phyloP scores from a whole-genome alignment of 2,113 vertebrate genomes.

The Eclectus roratus region DNA sequence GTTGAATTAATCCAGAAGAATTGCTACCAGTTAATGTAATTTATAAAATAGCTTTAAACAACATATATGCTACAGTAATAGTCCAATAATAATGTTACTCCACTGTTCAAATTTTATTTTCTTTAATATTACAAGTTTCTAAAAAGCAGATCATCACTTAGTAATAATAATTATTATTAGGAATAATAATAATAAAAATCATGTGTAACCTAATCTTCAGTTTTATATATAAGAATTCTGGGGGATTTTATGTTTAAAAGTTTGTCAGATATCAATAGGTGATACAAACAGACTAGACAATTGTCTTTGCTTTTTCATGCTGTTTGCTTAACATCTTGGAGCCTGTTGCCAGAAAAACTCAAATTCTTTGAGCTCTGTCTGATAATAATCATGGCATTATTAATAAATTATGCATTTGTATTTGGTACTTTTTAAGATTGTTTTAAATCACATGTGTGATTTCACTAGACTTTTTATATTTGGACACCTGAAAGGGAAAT shows the following conservation, averaged over 20 bases:
- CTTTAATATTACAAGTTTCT: not conserved
- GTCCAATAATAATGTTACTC: not conserved
- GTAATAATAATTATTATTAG: not conserved
- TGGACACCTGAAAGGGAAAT: not conserved
- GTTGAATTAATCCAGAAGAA: not conserved
- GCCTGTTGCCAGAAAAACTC: not conserved
- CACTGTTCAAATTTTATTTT: not conserved
- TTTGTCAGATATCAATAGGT: not conserved
- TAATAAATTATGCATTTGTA: not conserved
- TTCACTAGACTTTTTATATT: not conserved
- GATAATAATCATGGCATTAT: not conserved
- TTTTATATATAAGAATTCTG: not conserved
- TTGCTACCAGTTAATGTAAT: not conserved
- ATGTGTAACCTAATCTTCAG: not conserved
- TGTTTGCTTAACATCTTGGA: not conserved
- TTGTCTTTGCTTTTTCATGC: not conserved
- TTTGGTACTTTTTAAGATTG: not conserved
- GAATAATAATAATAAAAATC: not conserved
- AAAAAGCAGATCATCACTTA: not conserved
- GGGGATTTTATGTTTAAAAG: fast-evolving
- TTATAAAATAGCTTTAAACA: not conserved
- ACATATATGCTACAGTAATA: not conserved
- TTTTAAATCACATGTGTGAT: not conserved
- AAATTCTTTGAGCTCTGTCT: not conserved
- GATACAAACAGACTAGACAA: not conserved